A percentile compares a stretch with the other conserved stretches of the same genome.
These are phyloP conservation scores for Cyrtodaria siliqua DNA, from an alignment of 2,888 invertebrate species.

Conservation along the genomic window DNA sequence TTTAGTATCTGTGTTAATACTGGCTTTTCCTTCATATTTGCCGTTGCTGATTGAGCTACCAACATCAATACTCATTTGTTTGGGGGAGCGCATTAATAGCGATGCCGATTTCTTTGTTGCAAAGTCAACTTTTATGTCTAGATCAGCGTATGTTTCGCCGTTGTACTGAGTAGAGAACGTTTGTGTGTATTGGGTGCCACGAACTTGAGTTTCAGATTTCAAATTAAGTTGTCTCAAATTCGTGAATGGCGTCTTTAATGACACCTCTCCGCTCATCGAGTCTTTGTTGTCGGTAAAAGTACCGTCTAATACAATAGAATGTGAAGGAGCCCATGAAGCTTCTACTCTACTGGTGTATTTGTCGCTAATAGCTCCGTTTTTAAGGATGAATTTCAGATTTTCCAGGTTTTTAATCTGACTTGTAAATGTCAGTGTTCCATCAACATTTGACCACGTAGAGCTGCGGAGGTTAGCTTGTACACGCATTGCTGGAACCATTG, in stretches of 20 bases:
- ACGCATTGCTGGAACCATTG: constrained; percentile 19
- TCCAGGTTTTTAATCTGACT: constrained; percentile 51
- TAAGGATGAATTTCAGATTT: constrained; percentile 33
- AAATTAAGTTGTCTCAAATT: constrained; percentile 16
- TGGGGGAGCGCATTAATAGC: no score
- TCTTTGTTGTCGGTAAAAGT: constrained; percentile 8
- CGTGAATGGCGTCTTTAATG: constrained; percentile 39
- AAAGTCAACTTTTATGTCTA: constrained; percentile 12
- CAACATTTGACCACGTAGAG: constrained; percentile 16
- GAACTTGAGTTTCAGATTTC: constrained; percentile 14
- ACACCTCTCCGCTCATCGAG: constrained; percentile 17
- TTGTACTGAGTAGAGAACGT: constrained; percentile 19
- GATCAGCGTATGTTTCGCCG: constrained; percentile 23
- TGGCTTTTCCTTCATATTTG: no score
- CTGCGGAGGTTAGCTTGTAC: constrained; percentile 31
- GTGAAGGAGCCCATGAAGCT: constrained; percentile 35
- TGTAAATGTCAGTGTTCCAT: constrained; percentile 30
- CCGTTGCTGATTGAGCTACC: no score
- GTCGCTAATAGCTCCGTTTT: constrained; percentile 21
- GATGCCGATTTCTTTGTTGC: background rate
- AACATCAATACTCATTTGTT: no score
- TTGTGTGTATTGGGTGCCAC: constrained; percentile 12
- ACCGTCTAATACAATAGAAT: constrained; percentile 26
- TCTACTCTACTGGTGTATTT: constrained; percentile 31
- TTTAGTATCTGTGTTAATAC: no score